These are phyloP conservation scores for Drosophila repletoides DNA, from an alignment of 1,140 invertebrate genomes.

Conservation along the genomic window DNA sequence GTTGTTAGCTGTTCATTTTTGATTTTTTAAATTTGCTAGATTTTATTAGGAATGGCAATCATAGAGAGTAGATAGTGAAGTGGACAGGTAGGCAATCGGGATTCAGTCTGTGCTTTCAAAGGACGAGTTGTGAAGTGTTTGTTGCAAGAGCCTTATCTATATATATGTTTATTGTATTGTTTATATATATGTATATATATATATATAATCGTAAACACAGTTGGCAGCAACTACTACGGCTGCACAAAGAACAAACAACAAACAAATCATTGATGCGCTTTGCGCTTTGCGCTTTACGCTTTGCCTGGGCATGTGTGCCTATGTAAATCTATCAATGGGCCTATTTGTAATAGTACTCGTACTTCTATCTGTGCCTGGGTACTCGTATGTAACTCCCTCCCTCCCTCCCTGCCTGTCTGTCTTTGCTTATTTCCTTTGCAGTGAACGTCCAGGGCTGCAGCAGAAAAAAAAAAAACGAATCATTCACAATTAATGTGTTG, in stretches of 20 bases:
- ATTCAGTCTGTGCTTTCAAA: constrained; percentile 16
- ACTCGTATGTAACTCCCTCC: too few species aligned
- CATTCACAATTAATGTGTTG: constrained; percentile 69
- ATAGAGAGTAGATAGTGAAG: too few species aligned
- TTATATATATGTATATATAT: too few species aligned
- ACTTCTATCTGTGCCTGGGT: constrained; percentile 12
- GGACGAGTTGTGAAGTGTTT: constrained; percentile 15
- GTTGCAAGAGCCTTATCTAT: too few species aligned
- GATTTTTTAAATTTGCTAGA: too few species aligned
- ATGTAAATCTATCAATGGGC: constrained; percentile 68
- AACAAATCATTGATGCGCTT: constrained; percentile 56
- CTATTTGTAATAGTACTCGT: constrained; percentile 64
- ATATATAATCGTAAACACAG: constrained; percentile 17
- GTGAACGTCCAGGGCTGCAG: constrained; percentile 8
- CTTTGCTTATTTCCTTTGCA: background rate
- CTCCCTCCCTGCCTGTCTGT: background rate
- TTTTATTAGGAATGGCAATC: too few species aligned
- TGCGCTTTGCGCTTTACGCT: background rate
- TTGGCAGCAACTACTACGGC: constrained; percentile 11
- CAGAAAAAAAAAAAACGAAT: constrained; percentile 39
- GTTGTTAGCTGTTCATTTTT: too few species aligned
- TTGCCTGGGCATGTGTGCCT: constrained; percentile 10
- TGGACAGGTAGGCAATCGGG: too few species aligned
- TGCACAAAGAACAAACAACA: constrained; percentile 10
- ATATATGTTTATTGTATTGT: too few species aligned